A percentile compares a stretch with the other conserved stretches of the same genome.
Evolutionary conservation across 2,113 vertebrate species (phyloP).

Genomic region (Scomber scombrus): DNA sequence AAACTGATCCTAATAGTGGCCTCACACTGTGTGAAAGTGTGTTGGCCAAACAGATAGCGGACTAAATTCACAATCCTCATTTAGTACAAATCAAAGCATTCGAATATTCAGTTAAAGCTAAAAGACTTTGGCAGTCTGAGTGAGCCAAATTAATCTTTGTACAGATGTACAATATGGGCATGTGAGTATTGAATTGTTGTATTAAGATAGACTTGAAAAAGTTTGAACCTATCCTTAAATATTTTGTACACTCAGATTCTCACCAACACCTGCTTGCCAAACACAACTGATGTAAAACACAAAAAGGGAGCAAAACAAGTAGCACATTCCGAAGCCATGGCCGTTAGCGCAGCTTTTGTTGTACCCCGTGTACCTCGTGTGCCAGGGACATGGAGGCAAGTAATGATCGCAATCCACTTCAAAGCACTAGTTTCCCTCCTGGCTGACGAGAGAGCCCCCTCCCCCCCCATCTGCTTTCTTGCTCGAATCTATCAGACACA

Average conservation of each 20-base stretch:
- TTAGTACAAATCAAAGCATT: no score
- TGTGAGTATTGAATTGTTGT: background rate
- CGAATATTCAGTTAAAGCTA: no score
- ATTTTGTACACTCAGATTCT: conserved; percentile 1
- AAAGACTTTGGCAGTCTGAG: background rate
- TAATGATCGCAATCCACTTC: conserved; percentile 53
- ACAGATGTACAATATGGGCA: background rate
- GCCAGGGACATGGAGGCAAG: conserved; percentile 50
- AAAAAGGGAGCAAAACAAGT: conserved; percentile 20
- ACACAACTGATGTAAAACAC: conserved; percentile 14
- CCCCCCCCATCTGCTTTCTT: conserved; percentile 45
- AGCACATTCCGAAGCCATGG: background rate
- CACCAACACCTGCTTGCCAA: background rate
- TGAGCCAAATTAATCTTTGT: background rate
- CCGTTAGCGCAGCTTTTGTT: conserved; percentile 34
- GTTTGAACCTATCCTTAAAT: background rate
- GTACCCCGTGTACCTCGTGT: background rate
- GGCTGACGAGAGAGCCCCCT: background rate
- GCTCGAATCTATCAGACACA: conserved; percentile 20
- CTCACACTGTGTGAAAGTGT: no score
- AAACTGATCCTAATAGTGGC: no score
- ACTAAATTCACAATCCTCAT: no score
- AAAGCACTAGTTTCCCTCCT: conserved; percentile 52
- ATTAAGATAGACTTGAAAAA: no score
- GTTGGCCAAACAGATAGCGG: no score